Conservation (phyloP, 2,797 vertebrate species). For the Alfaro cultratus region DNA sequence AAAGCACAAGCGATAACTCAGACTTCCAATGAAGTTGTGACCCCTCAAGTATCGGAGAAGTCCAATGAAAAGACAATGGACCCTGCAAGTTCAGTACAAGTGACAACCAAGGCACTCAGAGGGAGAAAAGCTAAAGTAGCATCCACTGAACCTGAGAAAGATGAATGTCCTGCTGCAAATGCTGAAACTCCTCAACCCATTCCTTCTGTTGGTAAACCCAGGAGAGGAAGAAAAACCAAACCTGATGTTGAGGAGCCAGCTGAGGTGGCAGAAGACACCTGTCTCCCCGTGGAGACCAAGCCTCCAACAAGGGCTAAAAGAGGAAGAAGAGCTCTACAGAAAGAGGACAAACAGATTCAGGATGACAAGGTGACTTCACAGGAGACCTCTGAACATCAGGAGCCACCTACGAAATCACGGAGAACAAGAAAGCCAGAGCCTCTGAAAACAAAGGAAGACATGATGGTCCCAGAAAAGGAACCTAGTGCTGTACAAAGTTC, state of each 20-base stretch:
- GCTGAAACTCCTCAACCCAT: constrained; percentile 8
- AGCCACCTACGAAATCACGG: constrained; percentile 47
- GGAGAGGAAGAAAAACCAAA: constrained; percentile 56
- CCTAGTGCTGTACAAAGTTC: constrained; percentile 17
- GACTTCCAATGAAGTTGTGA: constrained; percentile 10
- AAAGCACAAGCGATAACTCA: constrained; percentile 12
- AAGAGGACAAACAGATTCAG: constrained; percentile 29
- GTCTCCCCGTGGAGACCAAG: constrained; percentile 6
- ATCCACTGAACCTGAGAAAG: constrained; percentile 11
- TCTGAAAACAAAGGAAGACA: constrained; percentile 9
- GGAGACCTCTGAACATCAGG: constrained; percentile 11
- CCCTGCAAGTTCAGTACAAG: constrained; percentile 8
- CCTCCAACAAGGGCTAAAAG: constrained; percentile 52
- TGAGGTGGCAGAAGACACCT: constrained; percentile 13
- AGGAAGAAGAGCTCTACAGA: constrained; percentile 47
- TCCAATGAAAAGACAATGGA: constrained; percentile 3
- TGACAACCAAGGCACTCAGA: constrained; percentile 36
- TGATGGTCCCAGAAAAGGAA: constrained; percentile 8
- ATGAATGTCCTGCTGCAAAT: background rate
- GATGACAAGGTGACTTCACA: background rate
- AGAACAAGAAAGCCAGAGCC: constrained; percentile 50
- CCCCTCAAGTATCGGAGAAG: constrained; percentile 1
- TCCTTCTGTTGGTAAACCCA: constrained; percentile 39
- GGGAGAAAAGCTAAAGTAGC: constrained; percentile 58
- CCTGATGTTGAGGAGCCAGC: constrained; percentile 22